Conservation (phyloP, 2,888 invertebrate species). For the Eustalomyia histrio region DNA sequence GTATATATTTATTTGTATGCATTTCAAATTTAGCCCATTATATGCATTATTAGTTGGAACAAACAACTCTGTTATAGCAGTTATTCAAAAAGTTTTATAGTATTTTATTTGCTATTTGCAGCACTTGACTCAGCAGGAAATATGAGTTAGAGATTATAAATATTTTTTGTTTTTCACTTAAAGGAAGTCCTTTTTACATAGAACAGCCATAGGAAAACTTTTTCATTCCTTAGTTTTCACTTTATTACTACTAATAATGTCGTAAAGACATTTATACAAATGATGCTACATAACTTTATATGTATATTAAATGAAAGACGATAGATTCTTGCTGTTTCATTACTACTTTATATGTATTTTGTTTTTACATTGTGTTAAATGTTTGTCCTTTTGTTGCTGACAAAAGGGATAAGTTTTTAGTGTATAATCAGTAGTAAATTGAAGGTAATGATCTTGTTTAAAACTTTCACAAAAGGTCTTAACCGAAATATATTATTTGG, state of each 20-base stretch:
- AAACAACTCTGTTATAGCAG: background rate
- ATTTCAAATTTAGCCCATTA: background rate
- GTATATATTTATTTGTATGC: too few species aligned
- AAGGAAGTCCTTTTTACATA: background rate
- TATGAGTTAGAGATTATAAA: slow-evolving; percentile 19
- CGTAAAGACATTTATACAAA: slow-evolving; percentile 20
- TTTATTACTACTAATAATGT: slow-evolving; percentile 35
- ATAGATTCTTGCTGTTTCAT: background rate
- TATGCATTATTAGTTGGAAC: background rate
- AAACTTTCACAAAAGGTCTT: too few species aligned
- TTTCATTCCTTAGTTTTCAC: slow-evolving; percentile 16
- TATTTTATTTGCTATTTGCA: slow-evolving; percentile 15
- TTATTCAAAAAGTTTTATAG: slow-evolving; percentile 2
- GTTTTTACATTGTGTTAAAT: slow-evolving; percentile 27
- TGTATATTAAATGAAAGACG: background rate
- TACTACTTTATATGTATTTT: background rate
- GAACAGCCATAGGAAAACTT: background rate
- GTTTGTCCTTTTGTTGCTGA: slow-evolving; percentile 12
- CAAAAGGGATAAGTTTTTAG: background rate
- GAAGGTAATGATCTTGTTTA: background rate
- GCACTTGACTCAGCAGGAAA: slow-evolving; percentile 39
- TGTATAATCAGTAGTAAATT: slow-evolving; percentile 10
- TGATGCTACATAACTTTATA: background rate
- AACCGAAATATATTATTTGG: too few species aligned
- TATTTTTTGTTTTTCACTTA: background rate